Conservation (phyloP, 2,888 invertebrate species). For the Ectemnius cavifrons region DNA sequence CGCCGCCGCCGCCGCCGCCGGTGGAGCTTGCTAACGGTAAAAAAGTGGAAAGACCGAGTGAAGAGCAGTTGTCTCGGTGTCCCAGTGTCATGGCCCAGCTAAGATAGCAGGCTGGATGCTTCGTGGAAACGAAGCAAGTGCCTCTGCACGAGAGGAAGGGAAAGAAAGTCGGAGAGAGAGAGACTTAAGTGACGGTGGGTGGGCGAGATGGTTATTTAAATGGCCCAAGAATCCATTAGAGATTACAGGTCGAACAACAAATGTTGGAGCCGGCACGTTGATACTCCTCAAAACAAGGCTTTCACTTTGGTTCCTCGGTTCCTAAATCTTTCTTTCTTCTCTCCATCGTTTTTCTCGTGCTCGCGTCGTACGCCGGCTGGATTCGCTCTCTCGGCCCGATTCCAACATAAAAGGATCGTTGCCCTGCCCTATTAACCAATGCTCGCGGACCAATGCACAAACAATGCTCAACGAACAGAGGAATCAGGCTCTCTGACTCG, state of each 20-base stretch:
- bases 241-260: constrained; percentile 68
- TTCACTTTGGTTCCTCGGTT: constrained; percentile 22
- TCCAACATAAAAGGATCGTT: no score
- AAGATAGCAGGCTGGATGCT: constrained; percentile 19
- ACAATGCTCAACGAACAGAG: no score
- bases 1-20: no score
- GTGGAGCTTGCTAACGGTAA: constrained; percentile 52
- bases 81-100: constrained; percentile 16
- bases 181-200: constrained; percentile 67
- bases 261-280: constrained; percentile 57
- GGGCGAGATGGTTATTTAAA: constrained; percentile 70
- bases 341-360: neutral
- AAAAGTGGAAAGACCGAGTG: constrained; percentile 53
- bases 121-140: constrained; percentile 43
- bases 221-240: constrained; percentile 66
- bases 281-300: constrained; percentile 46
- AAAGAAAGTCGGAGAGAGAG: constrained; percentile 22
- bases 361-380: no score
- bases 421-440: no score
- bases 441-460: no score
- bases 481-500: no score
- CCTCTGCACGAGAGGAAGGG: constrained; percentile 42
- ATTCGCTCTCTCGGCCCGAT: no score
- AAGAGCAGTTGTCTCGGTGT: constrained; percentile 48
- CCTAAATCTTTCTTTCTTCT: neutral